Base-by-base conservation (phyloP, 2,797 vertebrate genomes). In the Notolabrus celidotus region DNA sequence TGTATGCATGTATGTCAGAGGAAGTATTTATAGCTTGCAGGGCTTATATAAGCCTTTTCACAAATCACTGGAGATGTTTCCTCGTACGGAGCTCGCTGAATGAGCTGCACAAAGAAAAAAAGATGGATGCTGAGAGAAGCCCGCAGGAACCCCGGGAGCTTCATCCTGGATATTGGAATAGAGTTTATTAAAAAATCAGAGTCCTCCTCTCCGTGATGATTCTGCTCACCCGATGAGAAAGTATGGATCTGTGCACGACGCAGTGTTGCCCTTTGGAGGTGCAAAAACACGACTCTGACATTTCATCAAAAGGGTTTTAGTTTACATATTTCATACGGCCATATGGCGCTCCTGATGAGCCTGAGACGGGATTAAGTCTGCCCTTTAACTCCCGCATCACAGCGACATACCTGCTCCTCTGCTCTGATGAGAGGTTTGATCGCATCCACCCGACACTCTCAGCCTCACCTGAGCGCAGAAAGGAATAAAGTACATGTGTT, bases 281-380 rank as follows among this genome's bases (percentile, higher is more conserved):
- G n/a, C n/a, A n/a, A n/a, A 25, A 31, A 68, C 58, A 46, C n/a
- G 31, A 11, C 27, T 67, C 53, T 79, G 78, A 72, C 65, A 69
- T 80, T 75, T 50, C 20, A 63, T 49, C 46, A 6, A 42, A 63
- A 70, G 22, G 36, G 22, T 51, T 56, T 75, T 14, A 45, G n/a
- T 46, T 66, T 82, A 57, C 66, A 82, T 86, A 80, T 87, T 82
- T 86, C 36, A 84, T 70, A 25, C 22, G 29, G 78, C 71, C 73
- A 79, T 82, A 67, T 82, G 82, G 75, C 39, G 71, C 71, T 46
- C 64, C 60, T 45, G 57, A 49, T 69, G 23, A 81, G 61, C 55
- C 61, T 56, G 61, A 74, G 50, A 77, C 29, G 38, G 53, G 70
- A 83, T 73, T 67, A 71, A 34, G 33, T 50, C 50, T 77, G 51